Evolutionary conservation across 1,140 invertebrate species (phyloP), one percentile per base, ranked within the genome.

Genomic region (Leguminivora glycinivorella): DNA sequence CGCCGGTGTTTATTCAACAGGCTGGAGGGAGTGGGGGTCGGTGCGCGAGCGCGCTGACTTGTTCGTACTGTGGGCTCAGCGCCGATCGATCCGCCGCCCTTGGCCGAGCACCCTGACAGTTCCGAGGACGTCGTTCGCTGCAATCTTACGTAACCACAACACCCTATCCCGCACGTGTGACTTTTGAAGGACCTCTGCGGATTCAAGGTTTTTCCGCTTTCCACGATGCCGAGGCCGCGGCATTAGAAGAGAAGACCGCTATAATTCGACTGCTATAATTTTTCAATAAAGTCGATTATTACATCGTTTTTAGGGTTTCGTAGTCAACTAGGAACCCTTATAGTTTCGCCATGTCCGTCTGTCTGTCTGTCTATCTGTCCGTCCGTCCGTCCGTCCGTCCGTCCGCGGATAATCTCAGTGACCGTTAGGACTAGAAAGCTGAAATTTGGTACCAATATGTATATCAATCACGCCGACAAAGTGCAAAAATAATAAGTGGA

Each of bases 31-130:
- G 69, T 75, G 66, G 40, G 70, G 74, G 67, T 52, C 22, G 75
- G 74, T 75, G 77, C 75, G 82, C 77, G 76, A 70, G 76, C 76
- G 80, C 73, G 74, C 68, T 68, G n/a, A 72, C 22, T 29, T 69
- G 68, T 70, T 58, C 38, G 60, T 52, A 70, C 67, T 70, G 67
- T 75, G 78, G 72, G 70, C 63, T 40, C 68, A 67, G 67, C 56
- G 68, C 68, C 72, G 77, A 90, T 90, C 88, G 80, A 89, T 89
- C 80, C 74, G 78, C 75, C 87, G 88, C 86, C 88, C 88, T 90
- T 90, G 88, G 87, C 81, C 84, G 79, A 81, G 77, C 81, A 76
- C 81, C 82, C 71, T 70, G 67, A 76, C 75, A 75, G 74, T 67
- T 10, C 72, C 74, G 81, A 81, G 80, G 83, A 83, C 80, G 71